Conservation (phyloP, 2,797 vertebrate genomes). For the Cirrhinus mrigala region DNA sequence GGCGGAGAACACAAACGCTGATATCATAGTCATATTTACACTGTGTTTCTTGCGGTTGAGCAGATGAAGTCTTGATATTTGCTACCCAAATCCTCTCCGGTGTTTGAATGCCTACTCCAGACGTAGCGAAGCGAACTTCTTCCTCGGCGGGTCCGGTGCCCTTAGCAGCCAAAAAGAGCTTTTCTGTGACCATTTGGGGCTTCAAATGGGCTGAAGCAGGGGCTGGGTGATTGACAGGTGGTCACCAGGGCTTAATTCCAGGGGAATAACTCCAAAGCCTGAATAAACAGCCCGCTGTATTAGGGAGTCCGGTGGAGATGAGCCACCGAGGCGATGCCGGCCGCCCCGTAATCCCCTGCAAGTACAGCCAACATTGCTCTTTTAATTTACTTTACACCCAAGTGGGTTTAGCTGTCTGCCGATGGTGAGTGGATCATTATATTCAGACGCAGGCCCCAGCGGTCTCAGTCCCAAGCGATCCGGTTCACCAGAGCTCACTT, state of each 20-base stretch:
- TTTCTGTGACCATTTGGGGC: slow-evolving; percentile 13
- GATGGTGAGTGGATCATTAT: slow-evolving; percentile 54
- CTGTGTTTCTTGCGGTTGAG: neutral
- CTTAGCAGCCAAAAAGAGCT: slow-evolving; percentile 34
- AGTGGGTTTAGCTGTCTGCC: slow-evolving; percentile 54
- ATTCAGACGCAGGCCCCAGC: slow-evolving; percentile 39
- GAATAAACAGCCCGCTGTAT: slow-evolving; percentile 71
- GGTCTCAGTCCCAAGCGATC: slow-evolving; percentile 34
- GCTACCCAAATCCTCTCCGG: slow-evolving; percentile 9
- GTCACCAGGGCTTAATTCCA: slow-evolving; percentile 72
- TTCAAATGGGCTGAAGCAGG: slow-evolving; percentile 30
- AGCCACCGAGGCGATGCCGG: slow-evolving; percentile 31
- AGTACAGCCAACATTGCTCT: slow-evolving; percentile 57
- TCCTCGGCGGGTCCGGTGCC: neutral
- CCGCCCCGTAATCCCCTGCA: slow-evolving; percentile 54
- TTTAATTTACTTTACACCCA: slow-evolving; percentile 64
- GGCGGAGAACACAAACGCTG: neutral
- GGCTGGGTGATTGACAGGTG: slow-evolving; percentile 73
- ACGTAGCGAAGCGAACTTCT: neutral
- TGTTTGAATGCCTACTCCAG: neutral
- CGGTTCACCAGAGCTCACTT: slow-evolving; percentile 46
- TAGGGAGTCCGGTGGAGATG: slow-evolving; percentile 57
- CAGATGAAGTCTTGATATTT: slow-evolving; percentile 19
- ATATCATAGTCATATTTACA: neutral
- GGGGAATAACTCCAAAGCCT: slow-evolving; percentile 70